Evolutionary conservation across 2,797 vertebrate species (phyloP), one percentile per base, ranked within the genome.

Genomic region (Enteromius anoplus): DNA sequence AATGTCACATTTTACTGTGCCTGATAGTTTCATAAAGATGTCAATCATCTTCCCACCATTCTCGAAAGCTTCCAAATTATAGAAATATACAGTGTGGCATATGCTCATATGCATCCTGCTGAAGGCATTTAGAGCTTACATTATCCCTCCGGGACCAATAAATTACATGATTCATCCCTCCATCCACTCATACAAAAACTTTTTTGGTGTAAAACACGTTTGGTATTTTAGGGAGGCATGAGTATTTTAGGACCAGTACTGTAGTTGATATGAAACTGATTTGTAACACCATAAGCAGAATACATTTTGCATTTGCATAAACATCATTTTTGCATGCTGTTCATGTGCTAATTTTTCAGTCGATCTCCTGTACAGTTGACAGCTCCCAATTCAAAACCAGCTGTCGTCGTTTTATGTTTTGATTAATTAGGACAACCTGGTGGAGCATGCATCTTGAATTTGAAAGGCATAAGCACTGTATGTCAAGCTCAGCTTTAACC

Each of bases 21-120:
- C 7, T 78, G 68, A 69, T 80, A 26, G 42, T 70, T 81, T 66
- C 65, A 84, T 68, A 80, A 75, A 75, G 71, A 73, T 76, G 78
- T 69, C 62, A 49, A 26, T 82, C 71, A 82, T 66, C 19, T 66
- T 12, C 45, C 11, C 23, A 23, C 9, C 12, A 49, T 14, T 73
- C 12, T 55, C 1, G 11, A 51, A 66, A 40, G n/a, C 60, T 21
- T 10, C n/a, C 60, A 66, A 55, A 65, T 51, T 12, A 75, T 19
- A 66, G 14, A 65, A 53, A 51, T 65, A 82, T 65, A 53, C n/a
- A 40, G 32, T 40, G 40, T 53, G 80, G 42, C 32, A 66, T 72
- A 81, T 62, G 40, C 29, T 64, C 58, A 64, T 37, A 47, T 45
- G 17, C 26, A 60, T 71, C 65, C 66, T 42, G 23, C 51, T 21